phyloP scores from a whole-genome alignment of 2,797 vertebrate genomes.

The Rachycentron canadum region DNA sequence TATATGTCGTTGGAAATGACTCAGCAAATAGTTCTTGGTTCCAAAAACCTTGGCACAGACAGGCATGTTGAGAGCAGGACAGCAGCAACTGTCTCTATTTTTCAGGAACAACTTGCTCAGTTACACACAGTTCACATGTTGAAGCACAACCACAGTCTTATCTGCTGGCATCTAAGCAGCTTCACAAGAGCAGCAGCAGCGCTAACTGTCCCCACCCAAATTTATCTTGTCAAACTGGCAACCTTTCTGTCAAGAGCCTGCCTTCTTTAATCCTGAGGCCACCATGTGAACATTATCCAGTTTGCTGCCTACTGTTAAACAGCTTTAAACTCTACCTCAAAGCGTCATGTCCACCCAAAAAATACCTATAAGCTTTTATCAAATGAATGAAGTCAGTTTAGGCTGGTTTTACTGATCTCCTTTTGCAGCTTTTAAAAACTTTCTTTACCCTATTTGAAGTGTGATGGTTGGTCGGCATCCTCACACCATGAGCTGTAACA shows the following conservation, averaged over 20 bases:
- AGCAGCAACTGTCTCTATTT: too few species aligned
- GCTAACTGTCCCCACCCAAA: background rate
- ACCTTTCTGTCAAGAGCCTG: background rate
- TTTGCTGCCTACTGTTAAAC: background rate
- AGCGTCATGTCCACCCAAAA: background rate
- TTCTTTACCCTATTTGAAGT: slow-evolving; percentile 52
- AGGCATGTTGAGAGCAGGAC: too few species aligned
- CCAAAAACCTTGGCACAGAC: too few species aligned
- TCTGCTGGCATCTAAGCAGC: background rate
- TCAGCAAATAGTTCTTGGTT: too few species aligned
- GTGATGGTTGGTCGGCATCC: slow-evolving; percentile 48
- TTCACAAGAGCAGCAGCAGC: background rate
- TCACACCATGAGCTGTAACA: slow-evolving; percentile 30
- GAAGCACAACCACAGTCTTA: background rate
- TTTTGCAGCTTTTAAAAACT: slow-evolving; percentile 44
- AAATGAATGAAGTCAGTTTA: background rate
- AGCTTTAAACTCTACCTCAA: slow-evolving; percentile 3
- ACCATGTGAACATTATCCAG: background rate
- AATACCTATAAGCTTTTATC: slow-evolving; percentile 2
- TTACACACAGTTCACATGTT: background rate
- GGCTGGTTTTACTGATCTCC: slow-evolving; percentile 15
- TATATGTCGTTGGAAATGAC: too few species aligned
- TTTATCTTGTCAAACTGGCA: background rate
- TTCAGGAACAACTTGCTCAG: too few species aligned
- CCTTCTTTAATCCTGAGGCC: background rate